These are phyloP conservation scores for Ceratosolen solmsi DNA, from an alignment of 1,140 invertebrate genomes.

Conservation along the genomic window DNA sequence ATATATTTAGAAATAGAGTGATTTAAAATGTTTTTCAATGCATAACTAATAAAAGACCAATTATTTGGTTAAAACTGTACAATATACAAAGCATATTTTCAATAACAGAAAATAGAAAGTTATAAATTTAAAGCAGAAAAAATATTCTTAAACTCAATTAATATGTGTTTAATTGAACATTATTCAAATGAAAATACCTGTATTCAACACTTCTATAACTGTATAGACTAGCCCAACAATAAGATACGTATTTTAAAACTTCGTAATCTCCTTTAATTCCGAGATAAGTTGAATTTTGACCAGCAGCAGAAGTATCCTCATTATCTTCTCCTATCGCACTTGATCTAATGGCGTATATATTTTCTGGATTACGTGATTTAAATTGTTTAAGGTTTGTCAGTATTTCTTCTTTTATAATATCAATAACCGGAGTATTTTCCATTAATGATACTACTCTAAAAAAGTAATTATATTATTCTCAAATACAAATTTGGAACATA, in stretches of 20 bases:
- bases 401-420: constrained; percentile 64
- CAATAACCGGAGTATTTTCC: constrained; percentile 50
- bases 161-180: too few species aligned
- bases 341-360: constrained; percentile 72
- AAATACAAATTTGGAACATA: not conserved
- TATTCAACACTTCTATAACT: constrained; percentile 84
- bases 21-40: too few species aligned
- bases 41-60: too few species aligned
- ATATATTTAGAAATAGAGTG: constrained; percentile 8
- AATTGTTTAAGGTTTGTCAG: constrained; percentile 66
- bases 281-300: constrained; percentile 86
- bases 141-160: too few species aligned
- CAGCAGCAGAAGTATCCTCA: constrained; percentile 85
- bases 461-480: constrained; percentile 2
- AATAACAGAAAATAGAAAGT: too few species aligned
- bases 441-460: constrained; percentile 58
- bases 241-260: constrained; percentile 76
- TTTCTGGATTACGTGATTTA: constrained; percentile 56
- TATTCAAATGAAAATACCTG: constrained; percentile 52
- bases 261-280: constrained; percentile 76
- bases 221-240: constrained; percentile 88
- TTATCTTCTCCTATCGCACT: constrained; percentile 85
- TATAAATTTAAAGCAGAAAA: too few species aligned
- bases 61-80: too few species aligned
- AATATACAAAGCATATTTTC: too few species aligned